A percentile compares a stretch with the other conserved stretches of the same genome.
These are phyloP conservation scores for Heliangelus exortis DNA, from an alignment of 2,797 vertebrate genomes.

Conservation along the genomic window DNA sequence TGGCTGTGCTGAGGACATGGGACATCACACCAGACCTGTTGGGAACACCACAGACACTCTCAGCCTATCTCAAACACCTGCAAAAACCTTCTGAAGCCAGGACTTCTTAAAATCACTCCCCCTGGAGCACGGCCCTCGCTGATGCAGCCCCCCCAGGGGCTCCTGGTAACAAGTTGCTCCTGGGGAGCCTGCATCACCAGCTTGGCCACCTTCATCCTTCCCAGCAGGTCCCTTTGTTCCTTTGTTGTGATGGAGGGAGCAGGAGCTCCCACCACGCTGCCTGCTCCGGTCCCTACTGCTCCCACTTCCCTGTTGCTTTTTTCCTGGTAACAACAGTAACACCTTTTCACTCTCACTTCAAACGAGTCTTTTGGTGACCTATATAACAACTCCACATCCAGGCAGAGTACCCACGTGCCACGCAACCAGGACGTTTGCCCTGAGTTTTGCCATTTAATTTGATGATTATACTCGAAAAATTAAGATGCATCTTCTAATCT, in stretches of 20 bases:
- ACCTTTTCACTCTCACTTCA: background rate
- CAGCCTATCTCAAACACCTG: background rate
- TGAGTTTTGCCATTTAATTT: background rate
- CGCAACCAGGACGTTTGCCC: background rate
- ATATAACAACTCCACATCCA: background rate
- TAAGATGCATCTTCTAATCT: background rate
- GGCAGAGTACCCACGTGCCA: background rate
- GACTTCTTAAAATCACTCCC: fast-evolving
- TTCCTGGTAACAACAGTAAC: background rate
- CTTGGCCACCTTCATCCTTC: background rate
- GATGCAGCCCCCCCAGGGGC: background rate
- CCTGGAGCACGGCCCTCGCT: background rate
- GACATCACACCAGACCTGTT: fast-evolving
- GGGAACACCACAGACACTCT: background rate
- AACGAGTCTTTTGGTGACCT: background rate
- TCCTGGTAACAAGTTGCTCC: background rate
- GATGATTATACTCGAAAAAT: background rate
- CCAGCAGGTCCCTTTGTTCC: slow-evolving; percentile 41
- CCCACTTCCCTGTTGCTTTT: background rate
- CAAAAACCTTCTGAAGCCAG: background rate
- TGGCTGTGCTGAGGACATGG: fast-evolving
- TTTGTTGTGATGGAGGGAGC: background rate
- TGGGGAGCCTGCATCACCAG: fast-evolving
- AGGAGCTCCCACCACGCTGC: background rate
- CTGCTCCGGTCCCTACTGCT: background rate